A percentile compares a stretch with the other conserved stretches of the same genome.
These are phyloP conservation scores for Laticauda laticaudata DNA, from an alignment of 2,113 vertebrate species.

Conservation along the genomic window DNA sequence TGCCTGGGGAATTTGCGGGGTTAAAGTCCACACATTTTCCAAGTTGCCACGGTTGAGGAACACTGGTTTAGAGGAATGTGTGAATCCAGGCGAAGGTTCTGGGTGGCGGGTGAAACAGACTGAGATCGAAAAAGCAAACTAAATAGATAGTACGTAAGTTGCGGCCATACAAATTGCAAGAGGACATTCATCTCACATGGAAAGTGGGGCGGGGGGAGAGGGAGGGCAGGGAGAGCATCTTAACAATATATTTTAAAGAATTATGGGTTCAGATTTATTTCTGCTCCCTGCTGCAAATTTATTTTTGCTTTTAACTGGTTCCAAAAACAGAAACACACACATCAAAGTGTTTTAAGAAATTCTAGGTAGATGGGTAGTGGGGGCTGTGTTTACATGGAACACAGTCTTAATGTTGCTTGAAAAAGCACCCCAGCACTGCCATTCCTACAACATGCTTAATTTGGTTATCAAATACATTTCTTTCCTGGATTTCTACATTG, in stretches of 20 bases:
- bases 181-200: not conserved
- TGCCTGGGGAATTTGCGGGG: not conserved
- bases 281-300: not conserved
- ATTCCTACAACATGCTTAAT: not conserved
- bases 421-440: not conserved
- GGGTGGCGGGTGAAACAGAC: not conserved
- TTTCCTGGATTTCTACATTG: not conserved
- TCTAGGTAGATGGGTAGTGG: not conserved
- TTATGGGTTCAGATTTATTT: not conserved
- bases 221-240: not conserved
- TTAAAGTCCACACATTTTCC: not conserved
- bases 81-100: not conserved
- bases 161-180: not conserved
- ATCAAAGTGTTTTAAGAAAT: not conserved
- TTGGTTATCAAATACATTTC: not conserved
- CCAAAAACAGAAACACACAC: not conserved
- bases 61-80: not conserved
- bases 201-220: not conserved
- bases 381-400: not conserved
- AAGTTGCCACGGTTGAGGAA: not conserved
- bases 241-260: not conserved
- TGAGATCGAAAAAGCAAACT: not conserved
- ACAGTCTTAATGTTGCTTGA: not conserved
- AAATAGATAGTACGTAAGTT: not conserved
- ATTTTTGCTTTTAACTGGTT: not conserved